Evolutionary conservation across 2,797 vertebrate genomes (phyloP).

Genomic region (Peromyscus nudipes): DNA sequence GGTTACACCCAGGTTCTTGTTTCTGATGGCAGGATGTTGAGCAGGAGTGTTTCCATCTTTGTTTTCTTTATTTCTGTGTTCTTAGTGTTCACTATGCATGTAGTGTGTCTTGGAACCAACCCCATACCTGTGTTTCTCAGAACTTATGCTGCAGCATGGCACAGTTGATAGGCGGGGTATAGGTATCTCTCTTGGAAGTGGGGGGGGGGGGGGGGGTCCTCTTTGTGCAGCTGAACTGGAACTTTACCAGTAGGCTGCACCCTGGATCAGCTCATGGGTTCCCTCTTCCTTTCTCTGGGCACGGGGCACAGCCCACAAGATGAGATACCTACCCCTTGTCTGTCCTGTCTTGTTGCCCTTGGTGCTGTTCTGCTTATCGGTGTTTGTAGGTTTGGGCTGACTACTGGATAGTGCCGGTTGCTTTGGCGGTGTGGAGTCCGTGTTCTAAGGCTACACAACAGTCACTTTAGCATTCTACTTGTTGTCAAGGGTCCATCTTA

Average conservation of each 20-base stretch:
- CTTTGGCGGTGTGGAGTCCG: background rate
- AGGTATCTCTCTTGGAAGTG: background rate
- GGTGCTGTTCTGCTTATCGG: background rate
- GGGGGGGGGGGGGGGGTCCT: background rate
- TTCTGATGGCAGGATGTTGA: background rate
- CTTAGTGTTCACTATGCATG: background rate
- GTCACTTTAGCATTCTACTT: background rate
- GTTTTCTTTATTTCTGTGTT: background rate
- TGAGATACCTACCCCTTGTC: fast-evolving
- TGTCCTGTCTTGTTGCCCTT: no score
- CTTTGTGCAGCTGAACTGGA: background rate
- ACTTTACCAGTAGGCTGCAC: background rate
- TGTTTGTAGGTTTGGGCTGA: background rate
- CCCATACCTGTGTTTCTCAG: background rate
- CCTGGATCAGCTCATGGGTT: background rate
- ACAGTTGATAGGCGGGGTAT: background rate
- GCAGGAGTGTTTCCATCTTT: background rate
- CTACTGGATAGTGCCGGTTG: background rate
- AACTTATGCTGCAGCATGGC: background rate
- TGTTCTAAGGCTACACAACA: background rate
- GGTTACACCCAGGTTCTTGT: background rate
- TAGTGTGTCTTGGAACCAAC: background rate
- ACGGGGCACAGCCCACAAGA: background rate
- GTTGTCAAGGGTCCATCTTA: background rate
- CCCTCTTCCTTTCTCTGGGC: background rate